These are phyloP conservation scores for Melanaphis sacchari DNA, from an alignment of 1,140 invertebrate genomes.

Conservation along the genomic window DNA sequence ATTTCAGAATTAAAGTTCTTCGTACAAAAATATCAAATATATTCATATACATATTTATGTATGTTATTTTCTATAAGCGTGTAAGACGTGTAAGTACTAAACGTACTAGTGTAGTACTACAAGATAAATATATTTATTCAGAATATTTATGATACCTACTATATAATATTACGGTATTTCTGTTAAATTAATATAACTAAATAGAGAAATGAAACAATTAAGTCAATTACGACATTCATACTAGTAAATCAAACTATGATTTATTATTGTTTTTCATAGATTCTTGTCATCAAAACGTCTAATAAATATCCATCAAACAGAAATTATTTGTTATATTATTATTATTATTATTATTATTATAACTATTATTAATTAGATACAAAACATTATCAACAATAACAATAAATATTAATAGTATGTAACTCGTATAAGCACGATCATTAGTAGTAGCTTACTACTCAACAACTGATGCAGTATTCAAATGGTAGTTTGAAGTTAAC, in stretches of 20 bases:
- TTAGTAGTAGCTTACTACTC: not conserved
- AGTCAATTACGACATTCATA: not conserved
- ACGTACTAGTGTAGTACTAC: not conserved
- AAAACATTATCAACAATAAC: not conserved
- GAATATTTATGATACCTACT: not conserved
- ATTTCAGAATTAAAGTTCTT: not conserved
- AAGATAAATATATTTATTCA: not conserved
- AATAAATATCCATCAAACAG: too few species aligned
- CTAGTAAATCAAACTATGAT: not conserved
- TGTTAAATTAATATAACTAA: not conserved
- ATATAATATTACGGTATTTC: not conserved
- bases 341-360: not conserved
- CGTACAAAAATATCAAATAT: not conserved
- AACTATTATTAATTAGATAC: not conserved
- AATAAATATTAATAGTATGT: not conserved
- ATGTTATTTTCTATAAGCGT: not conserved
- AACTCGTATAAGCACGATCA: not conserved
- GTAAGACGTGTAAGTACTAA: not conserved
- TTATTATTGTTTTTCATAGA: not conserved
- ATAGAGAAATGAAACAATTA: not conserved
- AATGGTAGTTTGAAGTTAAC: not conserved
- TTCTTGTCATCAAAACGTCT: too few species aligned
- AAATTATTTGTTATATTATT: not conserved
- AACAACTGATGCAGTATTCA: too few species aligned
- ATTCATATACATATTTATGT: not conserved